phyloP scores from a whole-genome alignment of 2,113 vertebrate genomes.

The Phalacrocorax aristotelis region DNA sequence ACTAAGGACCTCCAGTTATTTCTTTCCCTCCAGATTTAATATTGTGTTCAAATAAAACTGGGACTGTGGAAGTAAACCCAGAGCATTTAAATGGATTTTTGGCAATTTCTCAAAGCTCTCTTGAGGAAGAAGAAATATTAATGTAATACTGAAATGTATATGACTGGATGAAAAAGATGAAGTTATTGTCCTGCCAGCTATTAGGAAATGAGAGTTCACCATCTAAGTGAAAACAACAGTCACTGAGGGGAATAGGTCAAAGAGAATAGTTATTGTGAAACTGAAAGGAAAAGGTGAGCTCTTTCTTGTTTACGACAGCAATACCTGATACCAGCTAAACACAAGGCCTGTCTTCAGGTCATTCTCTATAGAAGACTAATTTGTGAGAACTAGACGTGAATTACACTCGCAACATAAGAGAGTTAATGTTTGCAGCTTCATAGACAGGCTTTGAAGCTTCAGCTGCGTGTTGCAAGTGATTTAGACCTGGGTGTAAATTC shows the following conservation, averaged over 20 bases:
- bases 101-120: neutral
- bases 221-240: neutral
- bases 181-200: neutral
- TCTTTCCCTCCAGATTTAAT: neutral
- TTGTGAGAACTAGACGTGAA: neutral
- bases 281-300: neutral
- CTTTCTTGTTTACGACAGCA: neutral
- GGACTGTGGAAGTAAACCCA: neutral
- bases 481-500: neutral
- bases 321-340: neutral
- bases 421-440: neutral
- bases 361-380: neutral
- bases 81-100: neutral
- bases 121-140: neutral
- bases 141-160: neutral
- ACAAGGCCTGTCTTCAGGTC: neutral
- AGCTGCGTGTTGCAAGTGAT: neutral
- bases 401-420: neutral
- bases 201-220: slow-evolving; percentile 12
- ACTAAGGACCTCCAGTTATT: neutral
- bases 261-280: neutral
- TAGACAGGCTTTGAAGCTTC: neutral
- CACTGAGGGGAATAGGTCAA: slow-evolving; percentile 1
- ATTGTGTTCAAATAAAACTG: neutral
- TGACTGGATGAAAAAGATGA: neutral